Evolutionary conservation across 2,888 invertebrate genomes (phyloP), one percentile per base, ranked within the genome.

Genomic region (Leptothorax acervorum): DNA sequence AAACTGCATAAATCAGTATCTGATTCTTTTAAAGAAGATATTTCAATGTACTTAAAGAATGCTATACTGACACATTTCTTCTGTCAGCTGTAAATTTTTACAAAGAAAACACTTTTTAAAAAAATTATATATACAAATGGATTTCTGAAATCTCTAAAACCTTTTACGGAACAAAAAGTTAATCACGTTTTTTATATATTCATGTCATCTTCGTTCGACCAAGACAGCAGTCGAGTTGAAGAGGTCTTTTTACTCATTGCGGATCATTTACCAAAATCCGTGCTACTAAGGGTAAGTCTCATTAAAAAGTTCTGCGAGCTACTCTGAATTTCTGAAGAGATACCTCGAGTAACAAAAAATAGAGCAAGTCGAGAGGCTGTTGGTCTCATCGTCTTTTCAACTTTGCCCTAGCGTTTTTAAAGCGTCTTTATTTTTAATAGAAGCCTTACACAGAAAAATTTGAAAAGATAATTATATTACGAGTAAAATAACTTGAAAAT

Each of bases 241-340:
- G 31, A 45, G 3, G 3, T 15, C 2, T 48, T 60, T 55, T 48
- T 78, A 28, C 6, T 35, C 18, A 31, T 31, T 57, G 45, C 57
- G 35, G 45, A 45, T 79, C 45, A n/a, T 71, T 79, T 70, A 57
- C 15, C 23, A 79, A 71, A 79, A 79, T 60, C 48, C 35, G 12
- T 39, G 35, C 18, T 23, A 57, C 28, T 45, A 11, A 70, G 12
- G 12, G 42, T 42, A 66, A 42, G 71, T 45, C 71, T 79, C 71
- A 35, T 79, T 79, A 79, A 79, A 60, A 71, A 79, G 71, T 60
- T 31, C 60, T 71, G 71, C 79, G 60, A 60, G 79, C 60, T 79
- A 48, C 18, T 71, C 12, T 57, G 60, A 71, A 71, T 79, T 71
- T 79, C 71, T 79, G 28, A 79, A 39, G 71, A 60, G 57, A 31